phyloP scores from a whole-genome alignment of 92 coral and sea anemone species.

The Epizoanthus illoricatus region DNA sequence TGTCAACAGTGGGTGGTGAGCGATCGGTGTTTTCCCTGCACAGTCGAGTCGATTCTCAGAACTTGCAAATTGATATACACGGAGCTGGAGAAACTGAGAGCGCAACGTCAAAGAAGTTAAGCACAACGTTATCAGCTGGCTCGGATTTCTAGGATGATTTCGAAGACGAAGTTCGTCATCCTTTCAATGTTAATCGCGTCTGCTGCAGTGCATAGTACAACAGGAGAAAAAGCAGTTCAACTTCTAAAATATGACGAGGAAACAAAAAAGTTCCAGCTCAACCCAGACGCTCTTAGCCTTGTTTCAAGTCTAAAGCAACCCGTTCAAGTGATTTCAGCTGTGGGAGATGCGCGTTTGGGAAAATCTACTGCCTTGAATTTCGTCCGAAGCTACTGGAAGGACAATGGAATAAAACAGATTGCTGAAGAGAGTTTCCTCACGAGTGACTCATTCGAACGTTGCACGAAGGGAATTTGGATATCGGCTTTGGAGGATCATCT shows the following conservation, averaged over 20 bases:
- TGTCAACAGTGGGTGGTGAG: too few species aligned
- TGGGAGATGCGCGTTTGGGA: slow-evolving; percentile 79
- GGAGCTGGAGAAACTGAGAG: background rate
- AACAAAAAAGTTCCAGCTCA: slow-evolving; percentile 24
- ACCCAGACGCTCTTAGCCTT: background rate
- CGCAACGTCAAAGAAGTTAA: too few species aligned
- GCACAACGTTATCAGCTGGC: too few species aligned
- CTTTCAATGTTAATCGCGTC: background rate
- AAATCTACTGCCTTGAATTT: slow-evolving; percentile 73
- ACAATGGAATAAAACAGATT: background rate
- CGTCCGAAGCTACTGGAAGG: slow-evolving; percentile 21
- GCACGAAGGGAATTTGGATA: slow-evolving; percentile 26
- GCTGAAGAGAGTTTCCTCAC: slow-evolving; percentile 7
- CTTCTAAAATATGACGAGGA: slow-evolving; percentile 32
- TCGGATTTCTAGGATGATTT: too few species aligned
- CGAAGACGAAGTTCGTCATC: background rate
- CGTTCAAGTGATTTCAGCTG: slow-evolving; percentile 38
- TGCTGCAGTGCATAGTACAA: background rate
- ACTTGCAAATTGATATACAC: background rate
- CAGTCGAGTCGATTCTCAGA: background rate
- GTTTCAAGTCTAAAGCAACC: slow-evolving; percentile 16
- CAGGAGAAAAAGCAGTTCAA: slow-evolving; percentile 23
- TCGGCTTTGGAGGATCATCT: background rate
- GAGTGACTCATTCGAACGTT: background rate
- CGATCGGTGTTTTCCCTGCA: background rate